Base-by-base conservation (phyloP, 2,888 invertebrate genomes). In the Drosophila infuscata region DNA sequence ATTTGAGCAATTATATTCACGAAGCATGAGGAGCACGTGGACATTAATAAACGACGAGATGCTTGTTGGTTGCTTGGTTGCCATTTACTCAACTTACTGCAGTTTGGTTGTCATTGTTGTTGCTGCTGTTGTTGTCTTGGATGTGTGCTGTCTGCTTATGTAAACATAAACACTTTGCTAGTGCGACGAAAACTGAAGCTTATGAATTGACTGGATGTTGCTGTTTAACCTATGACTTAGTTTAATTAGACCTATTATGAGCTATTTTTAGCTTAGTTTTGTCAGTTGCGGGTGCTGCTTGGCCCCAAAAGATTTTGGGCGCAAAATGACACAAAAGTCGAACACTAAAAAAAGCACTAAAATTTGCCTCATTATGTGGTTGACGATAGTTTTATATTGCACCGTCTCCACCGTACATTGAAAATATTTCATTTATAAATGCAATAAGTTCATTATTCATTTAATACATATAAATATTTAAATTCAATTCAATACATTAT, bases 91-190 rank as follows among this genome's bases (percentile, higher is more conserved):
- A 71, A 85, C 84, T 85, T 82, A 85, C 84, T 79, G 79, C 68
- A 85, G 83, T 53, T 79, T 74, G 77, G 53, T 79, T 52, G 84
- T 69, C 84, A 85, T 85, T 63, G 72, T 75, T 57, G 70, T 65
- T 25, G 20, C 15, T 52, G 61, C 58, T 53, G 61, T 68, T 72
- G 67, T 56, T 76, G 67, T 82, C 48, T 54, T 79, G 52, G 64
- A 68, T 58, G 64, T 69, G 25, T 67, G 58, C 8, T 76, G 61
- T 52, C 59, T 73, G 75, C 87, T 79, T 80, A 88, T 82, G 81
- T 88, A 87, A 89, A 80, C 82, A 88, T 87, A 86, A 78, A 83
- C 79, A 79, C 80, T 72, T 69, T 79, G 73, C 76, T 2, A 68
- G 75, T 78, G 82, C 73, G 58, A 64, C 20, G 33, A 43, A 25